phyloP scores from a whole-genome alignment of 2,797 vertebrate genomes.

The Pogoniulus pusillus region DNA sequence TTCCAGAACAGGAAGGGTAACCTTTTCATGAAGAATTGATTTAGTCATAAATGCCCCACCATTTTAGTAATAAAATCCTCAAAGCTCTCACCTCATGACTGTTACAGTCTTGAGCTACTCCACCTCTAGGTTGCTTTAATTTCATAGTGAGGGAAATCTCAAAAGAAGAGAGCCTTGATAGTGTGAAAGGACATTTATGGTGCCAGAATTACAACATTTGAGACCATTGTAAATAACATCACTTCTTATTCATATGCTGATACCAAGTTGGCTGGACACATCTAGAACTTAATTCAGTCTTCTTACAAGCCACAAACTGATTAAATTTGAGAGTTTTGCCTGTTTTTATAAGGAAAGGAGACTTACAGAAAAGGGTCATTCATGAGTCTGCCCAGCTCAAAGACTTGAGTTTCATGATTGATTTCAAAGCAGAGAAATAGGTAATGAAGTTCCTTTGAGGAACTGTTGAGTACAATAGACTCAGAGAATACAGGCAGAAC shows the following conservation, averaged over 20 bases:
- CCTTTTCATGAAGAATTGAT: neutral
- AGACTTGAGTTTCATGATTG: neutral
- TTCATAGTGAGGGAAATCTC: neutral
- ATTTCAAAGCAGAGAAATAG: neutral
- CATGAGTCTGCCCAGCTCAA: neutral
- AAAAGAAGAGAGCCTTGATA: neutral
- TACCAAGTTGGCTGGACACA: neutral
- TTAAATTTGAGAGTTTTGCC: neutral
- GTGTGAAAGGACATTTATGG: neutral
- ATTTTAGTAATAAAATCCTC: neutral
- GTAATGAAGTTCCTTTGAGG: neutral
- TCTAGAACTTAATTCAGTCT: neutral
- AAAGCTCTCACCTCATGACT: neutral
- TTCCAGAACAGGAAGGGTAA: neutral
- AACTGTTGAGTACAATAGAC: neutral
- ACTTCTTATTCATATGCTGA: neutral
- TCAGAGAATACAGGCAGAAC: neutral
- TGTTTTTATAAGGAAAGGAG: neutral
- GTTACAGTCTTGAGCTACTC: neutral
- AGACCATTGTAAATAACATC: neutral
- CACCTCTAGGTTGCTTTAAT: neutral
- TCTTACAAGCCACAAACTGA: neutral
- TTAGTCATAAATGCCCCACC: neutral
- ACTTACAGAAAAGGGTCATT: neutral
- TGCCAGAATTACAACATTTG: neutral